A percentile compares a stretch with the other conserved stretches of the same genome.
These are phyloP conservation scores for Sericinus montela DNA, from an alignment of 2,888 invertebrate species.

Conservation along the genomic window DNA sequence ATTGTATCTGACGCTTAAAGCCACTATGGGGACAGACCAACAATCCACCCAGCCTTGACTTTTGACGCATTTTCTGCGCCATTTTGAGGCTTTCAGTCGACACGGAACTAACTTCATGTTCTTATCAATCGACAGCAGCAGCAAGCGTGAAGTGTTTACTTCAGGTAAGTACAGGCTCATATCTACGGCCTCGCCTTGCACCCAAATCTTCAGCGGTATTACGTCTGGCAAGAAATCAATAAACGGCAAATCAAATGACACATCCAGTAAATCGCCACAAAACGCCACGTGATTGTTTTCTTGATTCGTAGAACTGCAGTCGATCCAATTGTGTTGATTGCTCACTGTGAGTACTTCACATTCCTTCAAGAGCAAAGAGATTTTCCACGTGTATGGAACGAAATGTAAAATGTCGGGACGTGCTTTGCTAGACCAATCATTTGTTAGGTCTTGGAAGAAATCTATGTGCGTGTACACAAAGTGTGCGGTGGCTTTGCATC, in stretches of 20 bases:
- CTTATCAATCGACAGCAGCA: slow-evolving; percentile 90
- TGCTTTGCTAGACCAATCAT: slow-evolving; percentile 97
- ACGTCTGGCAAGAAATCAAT: slow-evolving; percentile 95
- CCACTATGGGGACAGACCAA: slow-evolving; percentile 97
- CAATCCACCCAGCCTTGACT: slow-evolving; percentile 95
- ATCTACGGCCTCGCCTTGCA: slow-evolving; percentile 96
- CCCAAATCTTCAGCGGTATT: slow-evolving; percentile 93
- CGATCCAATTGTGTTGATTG: slow-evolving; percentile 99
- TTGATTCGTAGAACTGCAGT: slow-evolving; percentile 96
- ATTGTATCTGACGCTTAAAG: slow-evolving; percentile 92
- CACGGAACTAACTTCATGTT: slow-evolving; percentile 90
- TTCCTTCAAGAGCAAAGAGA: slow-evolving; percentile 93
- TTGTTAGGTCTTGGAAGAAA: slow-evolving; percentile 97
- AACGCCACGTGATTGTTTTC: slow-evolving; percentile 97
- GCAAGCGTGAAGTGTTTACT: slow-evolving; percentile 91
- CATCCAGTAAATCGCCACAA: slow-evolving; percentile 95
- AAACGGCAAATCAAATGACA: slow-evolving; percentile 96
- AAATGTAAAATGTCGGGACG: slow-evolving; percentile 96
- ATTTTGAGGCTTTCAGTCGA: slow-evolving; percentile 80
- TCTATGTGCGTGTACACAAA: slow-evolving; percentile 97
- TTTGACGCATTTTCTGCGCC: slow-evolving; percentile 89
- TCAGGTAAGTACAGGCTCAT: slow-evolving; percentile 94
- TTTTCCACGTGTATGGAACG: slow-evolving; percentile 98
- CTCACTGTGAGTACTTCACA: slow-evolving; percentile 96
- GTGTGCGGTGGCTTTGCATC: slow-evolving; percentile 95